Evolutionary conservation across 2,797 vertebrate species (phyloP), one percentile per base, ranked within the genome.

Genomic region (Sebastiscus tertius): DNA sequence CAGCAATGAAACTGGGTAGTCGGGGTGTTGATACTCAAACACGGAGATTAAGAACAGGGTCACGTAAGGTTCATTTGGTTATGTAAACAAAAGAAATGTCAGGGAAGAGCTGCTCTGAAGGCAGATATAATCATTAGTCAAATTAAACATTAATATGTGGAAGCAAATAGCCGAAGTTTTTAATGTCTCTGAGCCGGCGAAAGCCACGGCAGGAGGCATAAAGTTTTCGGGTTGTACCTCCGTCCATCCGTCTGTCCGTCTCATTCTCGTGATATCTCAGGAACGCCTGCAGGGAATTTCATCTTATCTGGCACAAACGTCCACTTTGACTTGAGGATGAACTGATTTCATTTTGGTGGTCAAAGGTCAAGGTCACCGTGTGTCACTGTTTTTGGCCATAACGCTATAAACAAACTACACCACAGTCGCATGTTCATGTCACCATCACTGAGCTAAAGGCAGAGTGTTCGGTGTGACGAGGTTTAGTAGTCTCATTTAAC

Each of bases 111-210:
- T 46, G 24, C 46, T 73, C 34, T 55, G n/a, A n/a, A 60, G 14
- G 34, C 39, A 42, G 56, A 78, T 72, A 72, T 36, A 4, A 46
- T 70, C n/a, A 77, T 84, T 66, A 58, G 65, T 63, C 1, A 3
- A 84, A 54, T 75, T 59, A 63, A 61, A 68, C 22, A 56, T 69
- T 13, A 59, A 39, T 46, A 27, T 60, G 18, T 29, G 11, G 27
- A 42, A 63, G 24, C 39, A 60, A 65, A 69, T 11, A 16, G 33
- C 10, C 1, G 3, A 13, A 29, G 36, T 54, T 78, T n/a, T n/a
- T 33, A 42, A 33, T n/a, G 1, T 1, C 18, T 60, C 16, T 27
- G 8, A 1, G 8, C 14, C 8, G 8, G 27, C 14, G 26, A 58
- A 7, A 54, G 20, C 7, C 26, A 27, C 2, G 56, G 13, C 26